A percentile compares a stretch with the other conserved stretches of the same genome.
Evolutionary conservation across 2,113 vertebrate genomes (phyloP).

Genomic region (Bombycilla garrulus): DNA sequence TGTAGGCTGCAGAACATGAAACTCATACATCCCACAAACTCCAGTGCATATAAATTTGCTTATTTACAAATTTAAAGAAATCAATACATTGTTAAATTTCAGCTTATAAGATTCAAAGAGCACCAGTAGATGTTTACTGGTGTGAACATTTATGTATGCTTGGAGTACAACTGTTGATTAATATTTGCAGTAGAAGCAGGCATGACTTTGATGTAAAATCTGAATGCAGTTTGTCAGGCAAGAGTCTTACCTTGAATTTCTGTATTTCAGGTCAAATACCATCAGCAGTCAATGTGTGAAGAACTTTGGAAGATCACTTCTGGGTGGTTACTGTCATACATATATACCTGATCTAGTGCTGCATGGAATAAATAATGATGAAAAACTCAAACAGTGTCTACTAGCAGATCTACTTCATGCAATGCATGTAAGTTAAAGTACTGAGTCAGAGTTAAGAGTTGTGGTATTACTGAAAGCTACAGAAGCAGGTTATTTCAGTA

Average conservation of each 20-base stretch:
- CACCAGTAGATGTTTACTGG: background rate
- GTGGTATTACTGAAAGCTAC: background rate
- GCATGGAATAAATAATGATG: conserved; percentile 80
- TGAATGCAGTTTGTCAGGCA: background rate
- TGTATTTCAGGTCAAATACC: conserved; percentile 75
- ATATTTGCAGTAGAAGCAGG: background rate
- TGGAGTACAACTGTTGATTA: background rate
- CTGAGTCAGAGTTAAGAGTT: background rate
- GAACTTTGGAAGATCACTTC: conserved; percentile 84
- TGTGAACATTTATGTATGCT: background rate
- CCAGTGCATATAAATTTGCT: background rate
- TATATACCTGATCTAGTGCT: conserved; percentile 87
- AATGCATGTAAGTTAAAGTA: conserved; percentile 76
- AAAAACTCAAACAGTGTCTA: conserved; percentile 80
- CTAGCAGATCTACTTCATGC: conserved; percentile 80
- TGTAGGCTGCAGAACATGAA: background rate
- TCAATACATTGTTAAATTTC: background rate
- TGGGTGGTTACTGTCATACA: conserved; percentile 84
- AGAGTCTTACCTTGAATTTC: background rate
- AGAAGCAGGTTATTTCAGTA: background rate
- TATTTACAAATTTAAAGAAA: background rate
- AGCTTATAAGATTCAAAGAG: background rate
- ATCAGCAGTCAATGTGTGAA: conserved; percentile 76
- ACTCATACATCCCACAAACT: background rate
- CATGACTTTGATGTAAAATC: background rate